Percentiles rank a stretch among this genome's conserved stretches.
Evolutionary conservation across 2,113 vertebrate genomes (phyloP).

Genomic region (Erythrocercus mccallii): DNA sequence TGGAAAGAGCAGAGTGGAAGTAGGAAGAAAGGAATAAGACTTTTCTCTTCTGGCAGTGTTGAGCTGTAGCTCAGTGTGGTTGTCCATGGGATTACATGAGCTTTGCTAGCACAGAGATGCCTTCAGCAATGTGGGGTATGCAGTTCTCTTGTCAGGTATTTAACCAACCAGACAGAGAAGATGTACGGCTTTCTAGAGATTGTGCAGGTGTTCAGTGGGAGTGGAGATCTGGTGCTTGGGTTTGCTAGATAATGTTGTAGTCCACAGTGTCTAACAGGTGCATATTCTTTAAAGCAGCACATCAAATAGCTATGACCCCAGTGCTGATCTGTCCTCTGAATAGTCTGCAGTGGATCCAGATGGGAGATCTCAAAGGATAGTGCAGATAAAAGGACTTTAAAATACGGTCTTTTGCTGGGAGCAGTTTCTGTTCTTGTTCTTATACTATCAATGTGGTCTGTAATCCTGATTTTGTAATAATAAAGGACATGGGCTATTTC

Average conservation of each 20-base stretch:
- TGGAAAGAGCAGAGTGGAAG: background rate
- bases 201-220: background rate
- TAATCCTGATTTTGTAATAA: constrained; percentile 56
- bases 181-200: background rate
- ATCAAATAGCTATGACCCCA: background rate
- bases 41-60: background rate
- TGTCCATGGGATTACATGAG: background rate
- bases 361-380: background rate
- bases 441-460: background rate
- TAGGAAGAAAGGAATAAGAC: background rate
- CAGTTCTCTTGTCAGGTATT: background rate
- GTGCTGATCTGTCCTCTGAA: background rate
- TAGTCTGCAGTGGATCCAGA: background rate
- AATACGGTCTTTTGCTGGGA: background rate
- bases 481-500: background rate
- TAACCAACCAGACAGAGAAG: background rate
- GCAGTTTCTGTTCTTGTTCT: background rate
- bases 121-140: background rate
- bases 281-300: background rate
- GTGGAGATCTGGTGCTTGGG: background rate
- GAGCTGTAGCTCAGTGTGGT: background rate
- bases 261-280: background rate
- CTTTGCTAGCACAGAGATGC: background rate
- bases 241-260: background rate
- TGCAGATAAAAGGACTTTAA: background rate